Base-by-base conservation (phyloP, 2,113 vertebrate species). In the Sciurus niger region DNA sequence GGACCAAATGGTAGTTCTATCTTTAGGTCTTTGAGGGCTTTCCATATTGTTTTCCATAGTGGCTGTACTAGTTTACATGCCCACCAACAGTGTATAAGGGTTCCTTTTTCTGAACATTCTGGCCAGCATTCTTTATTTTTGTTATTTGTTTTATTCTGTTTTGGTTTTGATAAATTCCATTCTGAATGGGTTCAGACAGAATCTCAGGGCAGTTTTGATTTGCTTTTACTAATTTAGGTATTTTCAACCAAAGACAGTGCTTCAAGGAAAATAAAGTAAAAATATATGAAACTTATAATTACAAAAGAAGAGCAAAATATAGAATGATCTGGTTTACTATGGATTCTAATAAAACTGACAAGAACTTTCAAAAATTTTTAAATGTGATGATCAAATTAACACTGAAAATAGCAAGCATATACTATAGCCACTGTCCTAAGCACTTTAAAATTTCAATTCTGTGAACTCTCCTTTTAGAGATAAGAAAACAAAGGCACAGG, bases 401-500 rank as follows among this genome's bases (percentile, higher is more conserved):
- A 77, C 22, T 14, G 46, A 53, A 84, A 95, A 46, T 4, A 40
- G 67, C n/a, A 97, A 85, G 34, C 25, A 34, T 18, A 76, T 89
- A 43, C 6, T 72, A 58, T 65, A 2, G 43, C 16, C 37, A 40
- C 9, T 28, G 34, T 80, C 55, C 70, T 65, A 84, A 94, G 10
- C 6, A 76, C 34, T 85, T 88, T 70, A 84, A 55, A 73, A 94
- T 18, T 79, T 92, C n/a, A 73, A 53, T 53, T 34, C 4, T 90
- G 43, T 58, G 51, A 90, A n/a, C 32, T 95, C 51, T 68, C 37
- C 85, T 48, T 89, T 86, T 76, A 92, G 20, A 84, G 4, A 84
- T 24, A 6, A 94, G 85, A 74, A 92, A 92, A 94, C 18, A 16
- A 93, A 89, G 53, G n/a, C 20, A 78, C 6, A 93, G 48, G 80